phyloP scores from a whole-genome alignment of 1,140 invertebrate genomes.

The Thrips palmi region DNA sequence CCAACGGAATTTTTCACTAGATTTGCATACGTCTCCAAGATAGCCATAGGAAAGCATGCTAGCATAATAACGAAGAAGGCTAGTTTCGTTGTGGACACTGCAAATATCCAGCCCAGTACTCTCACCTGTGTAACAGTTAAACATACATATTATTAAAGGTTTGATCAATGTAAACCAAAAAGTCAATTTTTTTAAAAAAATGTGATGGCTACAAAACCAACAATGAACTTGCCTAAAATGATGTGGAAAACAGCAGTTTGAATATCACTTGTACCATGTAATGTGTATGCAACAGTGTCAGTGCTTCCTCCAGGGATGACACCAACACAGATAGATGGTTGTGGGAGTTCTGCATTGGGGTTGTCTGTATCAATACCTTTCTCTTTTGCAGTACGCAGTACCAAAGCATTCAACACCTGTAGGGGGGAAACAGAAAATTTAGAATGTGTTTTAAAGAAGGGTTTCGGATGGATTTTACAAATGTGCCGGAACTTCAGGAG shows the following conservation, averaged over 20 bases:
- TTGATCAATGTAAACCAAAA: too few species aligned
- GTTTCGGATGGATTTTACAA: too few species aligned
- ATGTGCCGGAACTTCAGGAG: too few species aligned
- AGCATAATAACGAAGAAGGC: slow-evolving; percentile 50
- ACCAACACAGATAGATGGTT: slow-evolving; percentile 44
- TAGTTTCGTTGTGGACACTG: slow-evolving; percentile 46
- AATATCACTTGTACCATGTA: slow-evolving; percentile 68
- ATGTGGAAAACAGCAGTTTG: slow-evolving; percentile 66
- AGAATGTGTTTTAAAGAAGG: too few species aligned
- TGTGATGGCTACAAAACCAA: not conserved
- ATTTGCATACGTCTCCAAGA: slow-evolving; percentile 64
- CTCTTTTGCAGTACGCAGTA: slow-evolving; percentile 23
- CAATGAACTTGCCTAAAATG: slow-evolving; percentile 38
- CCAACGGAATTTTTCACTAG: slow-evolving; percentile 71
- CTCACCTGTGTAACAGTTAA: slow-evolving; percentile 30
- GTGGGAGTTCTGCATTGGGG: slow-evolving; percentile 33
- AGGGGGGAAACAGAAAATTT: too few species aligned
- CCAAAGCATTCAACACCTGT: slow-evolving; percentile 13
- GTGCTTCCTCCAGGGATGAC: slow-evolving; percentile 72
- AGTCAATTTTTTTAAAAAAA: not conserved
- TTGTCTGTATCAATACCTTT: slow-evolving; percentile 40
- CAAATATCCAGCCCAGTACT: slow-evolving; percentile 55
- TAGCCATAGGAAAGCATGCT: slow-evolving; percentile 77
- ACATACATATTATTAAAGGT: too few species aligned
- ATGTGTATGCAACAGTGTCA: slow-evolving; percentile 62